These are phyloP conservation scores for Teleopsis dalmanni DNA, from an alignment of 1,140 invertebrate species.

Conservation along the genomic window DNA sequence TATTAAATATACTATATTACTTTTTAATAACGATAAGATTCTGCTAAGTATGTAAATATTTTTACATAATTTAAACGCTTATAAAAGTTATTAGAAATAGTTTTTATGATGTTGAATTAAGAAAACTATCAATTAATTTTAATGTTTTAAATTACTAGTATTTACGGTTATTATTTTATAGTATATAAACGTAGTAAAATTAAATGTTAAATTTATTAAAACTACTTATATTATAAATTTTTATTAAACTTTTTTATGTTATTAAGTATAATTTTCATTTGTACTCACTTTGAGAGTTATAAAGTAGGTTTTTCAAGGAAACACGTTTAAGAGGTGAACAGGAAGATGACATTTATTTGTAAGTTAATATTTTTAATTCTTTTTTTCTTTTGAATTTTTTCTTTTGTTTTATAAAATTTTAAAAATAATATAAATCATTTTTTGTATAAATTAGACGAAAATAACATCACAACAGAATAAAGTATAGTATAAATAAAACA, in stretches of 20 bases:
- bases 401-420: background rate
- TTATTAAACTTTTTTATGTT: background rate
- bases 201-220: background rate
- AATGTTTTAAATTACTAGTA: slow-evolving; percentile 1
- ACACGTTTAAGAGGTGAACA: background rate
- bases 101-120: slow-evolving; percentile 5
- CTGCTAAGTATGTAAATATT: too few species aligned
- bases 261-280: background rate
- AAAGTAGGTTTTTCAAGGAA: background rate
- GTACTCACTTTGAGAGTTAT: slow-evolving; percentile 2
- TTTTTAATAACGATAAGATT: background rate
- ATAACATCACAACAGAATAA: too few species aligned
- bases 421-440: background rate
- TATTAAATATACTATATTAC: background rate
- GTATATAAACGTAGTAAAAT: background rate
- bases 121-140: background rate
- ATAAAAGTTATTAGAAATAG: too few species aligned
- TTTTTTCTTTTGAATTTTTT: background rate
- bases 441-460: slow-evolving; percentile 7
- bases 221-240: background rate
- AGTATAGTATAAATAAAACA: too few species aligned
- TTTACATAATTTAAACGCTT: too few species aligned
- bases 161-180: background rate
- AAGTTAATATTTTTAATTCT: background rate
- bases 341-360: slow-evolving; percentile 2